Evolutionary conservation across 2,113 vertebrate species (phyloP).

Genomic region (Lanius collurio): DNA sequence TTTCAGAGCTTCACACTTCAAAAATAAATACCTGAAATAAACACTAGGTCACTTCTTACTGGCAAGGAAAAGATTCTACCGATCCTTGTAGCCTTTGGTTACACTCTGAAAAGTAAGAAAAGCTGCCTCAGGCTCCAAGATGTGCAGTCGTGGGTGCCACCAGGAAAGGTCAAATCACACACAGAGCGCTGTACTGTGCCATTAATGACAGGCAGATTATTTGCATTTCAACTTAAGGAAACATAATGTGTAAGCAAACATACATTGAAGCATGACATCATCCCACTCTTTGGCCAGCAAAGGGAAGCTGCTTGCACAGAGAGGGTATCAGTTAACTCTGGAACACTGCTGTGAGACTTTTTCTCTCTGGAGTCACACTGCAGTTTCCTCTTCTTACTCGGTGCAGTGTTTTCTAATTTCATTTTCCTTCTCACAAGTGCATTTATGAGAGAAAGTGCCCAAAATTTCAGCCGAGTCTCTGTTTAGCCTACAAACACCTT

Average conservation of each 20-base stretch:
- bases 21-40: not conserved
- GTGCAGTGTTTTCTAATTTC: not conserved
- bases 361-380: not conserved
- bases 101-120: not conserved
- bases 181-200: not conserved
- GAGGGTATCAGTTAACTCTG: not conserved
- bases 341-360: accelerated
- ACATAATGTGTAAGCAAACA: not conserved
- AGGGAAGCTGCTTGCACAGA: not conserved
- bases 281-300: not conserved
- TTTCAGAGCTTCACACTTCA: not conserved
- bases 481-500: not conserved
- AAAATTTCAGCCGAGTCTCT: not conserved
- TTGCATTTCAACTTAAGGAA: not conserved
- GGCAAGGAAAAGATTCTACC: not conserved
- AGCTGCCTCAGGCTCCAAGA: not conserved
- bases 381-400: not conserved
- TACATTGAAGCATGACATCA: not conserved
- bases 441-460: not conserved
- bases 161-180: not conserved
- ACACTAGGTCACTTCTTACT: not conserved
- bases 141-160: not conserved
- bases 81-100: not conserved
- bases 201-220: not conserved
- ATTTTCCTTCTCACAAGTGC: not conserved